Evolutionary conservation across 1,140 invertebrate species (phyloP).

Genomic region (Octopus bimaculoides): DNA sequence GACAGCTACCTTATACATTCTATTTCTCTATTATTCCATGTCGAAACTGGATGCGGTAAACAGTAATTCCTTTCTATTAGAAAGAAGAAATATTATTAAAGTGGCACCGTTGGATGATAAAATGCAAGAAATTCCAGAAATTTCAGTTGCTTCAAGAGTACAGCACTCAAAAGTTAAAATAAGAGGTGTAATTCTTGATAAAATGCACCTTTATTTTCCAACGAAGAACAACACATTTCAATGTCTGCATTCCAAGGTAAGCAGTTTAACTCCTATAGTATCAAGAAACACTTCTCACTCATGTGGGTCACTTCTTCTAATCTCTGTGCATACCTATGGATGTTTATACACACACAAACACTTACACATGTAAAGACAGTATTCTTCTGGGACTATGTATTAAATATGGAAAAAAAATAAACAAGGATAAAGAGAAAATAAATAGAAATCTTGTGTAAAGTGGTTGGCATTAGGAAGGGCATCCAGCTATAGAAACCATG

Average conservation of each 20-base stretch:
- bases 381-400: too few species aligned
- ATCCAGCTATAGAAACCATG: too few species aligned
- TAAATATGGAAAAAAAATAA: too few species aligned
- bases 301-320: neutral
- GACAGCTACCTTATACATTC: neutral
- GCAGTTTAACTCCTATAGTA: neutral
- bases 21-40: constrained; percentile 3
- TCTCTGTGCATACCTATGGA: too few species aligned
- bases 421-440: too few species aligned
- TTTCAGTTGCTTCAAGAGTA: neutral
- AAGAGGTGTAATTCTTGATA: neutral
- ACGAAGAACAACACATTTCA: neutral
- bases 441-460: too few species aligned
- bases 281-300: neutral
- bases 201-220: neutral
- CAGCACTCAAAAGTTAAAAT: neutral
- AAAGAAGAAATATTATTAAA: neutral
- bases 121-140: neutral
- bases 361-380: too few species aligned
- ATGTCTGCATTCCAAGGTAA: constrained; percentile 1
- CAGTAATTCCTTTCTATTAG: neutral
- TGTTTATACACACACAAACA: too few species aligned
- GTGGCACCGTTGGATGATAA: neutral
- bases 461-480: too few species aligned
- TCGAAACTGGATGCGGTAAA: neutral